Evolutionary conservation across 2,113 vertebrate species (phyloP), one percentile per base, ranked within the genome.

Genomic region (Alligator sinensis): DNA sequence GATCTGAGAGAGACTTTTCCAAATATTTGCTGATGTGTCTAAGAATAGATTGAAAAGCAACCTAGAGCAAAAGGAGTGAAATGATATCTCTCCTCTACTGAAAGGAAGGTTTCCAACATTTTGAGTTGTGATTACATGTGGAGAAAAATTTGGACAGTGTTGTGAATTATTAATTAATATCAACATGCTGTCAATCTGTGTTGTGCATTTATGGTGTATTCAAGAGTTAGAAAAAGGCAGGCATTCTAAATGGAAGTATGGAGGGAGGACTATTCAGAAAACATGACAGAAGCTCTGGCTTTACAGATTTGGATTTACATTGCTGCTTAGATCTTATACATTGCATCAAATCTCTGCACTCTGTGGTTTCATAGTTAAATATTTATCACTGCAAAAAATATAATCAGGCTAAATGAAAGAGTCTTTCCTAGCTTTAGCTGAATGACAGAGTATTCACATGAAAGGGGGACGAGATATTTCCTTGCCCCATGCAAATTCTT

Each of bases 141-240:
- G 77, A 84, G 66, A 91, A 97, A 97, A 96, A 96, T 82, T 97
- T 95, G 92, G 96, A 91, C 84, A 91, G 62, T 75, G 87, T 70
- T 77, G 76, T 98, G 94, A 97, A 98, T 98, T 97, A 98, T 98
- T 96, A 96, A 98, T 96, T 92, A 92, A 94, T 96, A 97, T 97
- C 60, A 97, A 97, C 93, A 77, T 82, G 82, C 83, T 83, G 84
- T 97, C 97, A 95, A 91, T 95, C 94, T 93, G 84, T 18, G 70
- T 38, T 94, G 84, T 92, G 91, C 97, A 96, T 96, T 98, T 97
- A 95, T 91, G 90, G 91, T 94, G 55, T 89, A 94, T 94, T 93
- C 94, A 84, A 83, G 92, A 95, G 79, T 88, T 96, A 91, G 94
- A 96, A 72, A 81, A 88, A 96, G 83, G 68, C 78, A 88, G 66